Evolutionary conservation across 2,888 invertebrate genomes (phyloP).

Genomic region (Cheilosia pagana): DNA sequence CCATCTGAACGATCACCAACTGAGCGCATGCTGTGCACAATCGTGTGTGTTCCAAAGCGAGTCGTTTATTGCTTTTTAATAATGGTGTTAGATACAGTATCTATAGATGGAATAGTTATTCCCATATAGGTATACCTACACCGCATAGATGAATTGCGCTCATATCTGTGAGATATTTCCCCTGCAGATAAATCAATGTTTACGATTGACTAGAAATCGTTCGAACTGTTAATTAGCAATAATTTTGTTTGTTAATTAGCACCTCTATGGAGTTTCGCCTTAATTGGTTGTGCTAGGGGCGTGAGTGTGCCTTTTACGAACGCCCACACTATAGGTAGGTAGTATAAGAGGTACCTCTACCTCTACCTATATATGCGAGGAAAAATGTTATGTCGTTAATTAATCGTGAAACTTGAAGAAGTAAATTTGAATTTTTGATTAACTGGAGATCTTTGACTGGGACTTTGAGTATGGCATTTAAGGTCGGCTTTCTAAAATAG

Average conservation of each 20-base stretch:
- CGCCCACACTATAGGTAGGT: constrained; percentile 43
- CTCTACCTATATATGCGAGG: no score
- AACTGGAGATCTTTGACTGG: constrained; percentile 41
- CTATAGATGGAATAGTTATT: constrained; percentile 11
- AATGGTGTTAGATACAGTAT: constrained; percentile 67
- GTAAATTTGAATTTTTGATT: constrained; percentile 72
- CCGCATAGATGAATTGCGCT: constrained; percentile 39
- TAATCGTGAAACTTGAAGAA: constrained; percentile 68
- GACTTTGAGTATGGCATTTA: constrained; percentile 4
- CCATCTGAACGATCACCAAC: constrained; percentile 15
- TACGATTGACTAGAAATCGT: constrained; percentile 66
- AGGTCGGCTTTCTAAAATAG: constrained; percentile 48
- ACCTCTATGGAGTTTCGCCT: constrained; percentile 66
- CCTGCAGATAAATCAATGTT: constrained; percentile 69
- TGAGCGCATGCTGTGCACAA: constrained; percentile 44
- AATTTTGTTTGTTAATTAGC: constrained; percentile 74
- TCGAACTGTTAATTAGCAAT: constrained; percentile 72
- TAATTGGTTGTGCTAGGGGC: constrained; percentile 70
- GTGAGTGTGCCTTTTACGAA: constrained; percentile 64
- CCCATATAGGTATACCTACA: background rate
- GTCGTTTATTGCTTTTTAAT: constrained; percentile 70
- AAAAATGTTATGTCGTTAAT: constrained; percentile 65
- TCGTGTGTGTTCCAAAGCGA: constrained; percentile 68
- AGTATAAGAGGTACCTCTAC: background rate
- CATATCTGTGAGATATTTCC: constrained; percentile 22